Base-by-base conservation (phyloP, 2,797 vertebrate species). In the Peromyscus melanophrys region DNA sequence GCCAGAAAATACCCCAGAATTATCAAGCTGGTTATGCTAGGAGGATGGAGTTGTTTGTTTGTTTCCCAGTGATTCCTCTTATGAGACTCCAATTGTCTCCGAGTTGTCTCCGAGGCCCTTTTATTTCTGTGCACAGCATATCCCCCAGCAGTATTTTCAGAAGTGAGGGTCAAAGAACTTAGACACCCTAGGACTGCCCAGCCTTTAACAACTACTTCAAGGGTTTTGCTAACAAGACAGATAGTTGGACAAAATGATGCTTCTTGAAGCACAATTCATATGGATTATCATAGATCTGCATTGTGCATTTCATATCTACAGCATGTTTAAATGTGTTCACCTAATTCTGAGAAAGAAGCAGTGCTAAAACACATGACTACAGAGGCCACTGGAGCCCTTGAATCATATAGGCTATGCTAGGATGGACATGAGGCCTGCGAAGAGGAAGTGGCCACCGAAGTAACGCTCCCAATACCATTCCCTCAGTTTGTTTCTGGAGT, bases 291-390 rank as follows among this genome's bases (percentile, higher is more conserved):
- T 75, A n/a, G 6, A 21, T 67, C 65, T 91, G 16, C 80, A 14
- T 16, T 77, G n/a, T 57, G 40, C 13, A 77, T 71, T 80, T 86
- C 85, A 89, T 89, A 81, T 85, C 59, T 21, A 88, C 46, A 73
- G 31, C 27, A 65, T 16, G 55, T 69, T 83, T 80, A 87, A 7
- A 92, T 89, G 78, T 40, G 90, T 43, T 63, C 8, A n/a, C 49
- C 57, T 77, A 86, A 94, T 80, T 96, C 57, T 69, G 63, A 94
- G 59, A 71, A 83, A 92, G 34, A 95, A 13, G 2, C 21, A 86
- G 85, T 59, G 63, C 59, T 34, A 52, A 85, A 75, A 82, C 55
- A 8, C 67, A 91, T 78, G 81, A 52, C 6, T 49, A 65, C 89
- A 61, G 25, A 31, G 34, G 29, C 0, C 34, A 29, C 61, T 83